Conservation (phyloP, 2,113 vertebrate genomes). For the Galeopterus variegatus region DNA sequence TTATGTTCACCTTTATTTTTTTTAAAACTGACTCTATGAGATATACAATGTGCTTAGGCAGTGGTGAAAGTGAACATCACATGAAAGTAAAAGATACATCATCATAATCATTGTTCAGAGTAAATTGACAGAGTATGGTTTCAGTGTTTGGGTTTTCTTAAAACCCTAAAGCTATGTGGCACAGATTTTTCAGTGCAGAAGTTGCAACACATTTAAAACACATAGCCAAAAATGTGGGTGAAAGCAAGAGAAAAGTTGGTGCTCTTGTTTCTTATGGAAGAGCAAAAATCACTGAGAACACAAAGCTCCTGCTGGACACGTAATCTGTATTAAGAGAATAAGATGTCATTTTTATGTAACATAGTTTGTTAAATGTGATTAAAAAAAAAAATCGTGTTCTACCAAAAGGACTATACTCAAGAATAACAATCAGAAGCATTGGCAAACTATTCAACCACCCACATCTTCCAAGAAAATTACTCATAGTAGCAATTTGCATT, state of each 20-base stretch:
- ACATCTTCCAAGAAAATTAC: slow-evolving; percentile 79
- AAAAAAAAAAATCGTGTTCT: slow-evolving; percentile 84
- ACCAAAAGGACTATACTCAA: slow-evolving; percentile 65
- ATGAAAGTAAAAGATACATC: slow-evolving; percentile 48
- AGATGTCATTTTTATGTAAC: slow-evolving; percentile 82
- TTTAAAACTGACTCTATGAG: not conserved
- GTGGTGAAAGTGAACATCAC: not conserved
- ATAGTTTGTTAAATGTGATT: slow-evolving; percentile 73
- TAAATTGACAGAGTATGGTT: slow-evolving; percentile 53
- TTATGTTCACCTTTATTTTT: not conserved
- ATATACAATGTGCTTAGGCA: not conserved
- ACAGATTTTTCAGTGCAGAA: slow-evolving; percentile 78
- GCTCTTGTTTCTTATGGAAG: slow-evolving; percentile 75
- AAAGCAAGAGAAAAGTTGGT: slow-evolving; percentile 74
- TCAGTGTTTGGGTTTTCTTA: slow-evolving; percentile 79
- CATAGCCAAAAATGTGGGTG: slow-evolving; percentile 80
- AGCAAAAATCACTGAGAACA: slow-evolving; percentile 57
- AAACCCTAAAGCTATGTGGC: slow-evolving; percentile 59
- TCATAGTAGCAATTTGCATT: slow-evolving; percentile 76
- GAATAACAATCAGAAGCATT: slow-evolving; percentile 80
- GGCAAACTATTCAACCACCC: slow-evolving; percentile 70
- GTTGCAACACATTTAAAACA: slow-evolving; percentile 71
- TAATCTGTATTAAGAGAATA: slow-evolving; percentile 47
- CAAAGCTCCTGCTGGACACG: not conserved
- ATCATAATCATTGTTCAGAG: slow-evolving; percentile 41